Evolutionary conservation across 2,113 vertebrate species (phyloP), one percentile per base, ranked within the genome.

Genomic region (Callocephalon fimbriatum): DNA sequence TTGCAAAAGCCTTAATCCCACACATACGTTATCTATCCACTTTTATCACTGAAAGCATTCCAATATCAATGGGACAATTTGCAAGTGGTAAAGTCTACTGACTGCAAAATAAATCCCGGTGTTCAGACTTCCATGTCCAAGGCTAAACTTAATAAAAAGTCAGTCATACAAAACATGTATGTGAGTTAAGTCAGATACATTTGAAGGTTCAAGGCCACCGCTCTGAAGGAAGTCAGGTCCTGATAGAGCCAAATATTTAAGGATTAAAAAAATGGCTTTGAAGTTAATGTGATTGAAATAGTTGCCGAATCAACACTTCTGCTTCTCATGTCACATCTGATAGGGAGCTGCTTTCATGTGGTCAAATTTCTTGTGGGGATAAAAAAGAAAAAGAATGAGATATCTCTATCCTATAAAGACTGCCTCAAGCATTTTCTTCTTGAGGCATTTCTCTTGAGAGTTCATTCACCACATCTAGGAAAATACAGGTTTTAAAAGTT

Each of bases 311-410:
- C 73, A 67, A 27, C 48, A 54, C 5, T 77, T 79, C 23, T n/a
- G n/a, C 35, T 71, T 50, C 29, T 68, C 23, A 1, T 5, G 29
- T 65, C 38, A 47, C 26, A 51, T 75, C 29, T 74, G 73, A 87
- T 3, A n/a, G 26, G 18, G 21, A 86, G 65, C 14, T 25, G 25
- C 58, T 93, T 95, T 88, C 65, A 63, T 15, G 14, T 32, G 14
- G 18, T 61, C 80, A 72, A 77, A 62, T n/a, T 62, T 5, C n/a
- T 45, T 3, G 0, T 0, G 1, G 14, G 3, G 3, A 21, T 40
- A 10, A 50, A 47, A 25, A 48, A 53, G 23, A 40, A 21, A 21
- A 9, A 27, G 22, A 5, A 12, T 38, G 1, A 47, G 3, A 15
- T 1, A 8, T 23, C 29, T n/a, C 29, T 47, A 5, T 42, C 2